Percentiles rank a stretch among this genome's conserved stretches.
These are phyloP conservation scores for Parapsyche elsis DNA, from an alignment of 1,140 invertebrate genomes.

Conservation along the genomic window DNA sequence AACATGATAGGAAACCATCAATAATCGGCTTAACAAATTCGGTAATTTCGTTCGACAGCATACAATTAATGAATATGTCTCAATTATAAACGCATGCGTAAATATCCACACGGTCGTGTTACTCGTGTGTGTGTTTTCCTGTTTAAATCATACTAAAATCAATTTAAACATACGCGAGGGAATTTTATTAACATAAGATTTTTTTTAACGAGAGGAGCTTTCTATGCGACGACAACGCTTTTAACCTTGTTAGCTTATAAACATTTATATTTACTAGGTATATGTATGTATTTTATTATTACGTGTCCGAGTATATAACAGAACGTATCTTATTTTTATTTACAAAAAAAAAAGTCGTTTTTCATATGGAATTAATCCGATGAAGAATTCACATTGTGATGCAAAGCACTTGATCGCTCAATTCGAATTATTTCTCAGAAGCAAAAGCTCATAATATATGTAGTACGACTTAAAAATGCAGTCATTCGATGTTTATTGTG, in stretches of 20 bases:
- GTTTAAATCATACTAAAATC: constrained; percentile 15
- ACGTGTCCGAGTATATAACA: too few relatives aligned
- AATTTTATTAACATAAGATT: constrained; percentile 4
- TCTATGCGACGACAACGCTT: neutral
- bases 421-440: too few relatives aligned
- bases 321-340: neutral
- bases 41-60: constrained; percentile 15
- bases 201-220: neutral
- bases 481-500: too few relatives aligned
- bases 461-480: too few relatives aligned
- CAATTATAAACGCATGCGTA: constrained; percentile 12
- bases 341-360: neutral
- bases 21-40: constrained; percentile 22
- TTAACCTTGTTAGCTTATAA: constrained; percentile 16
- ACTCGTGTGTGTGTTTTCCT: neutral
- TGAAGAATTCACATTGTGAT: neutral
- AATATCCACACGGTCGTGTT: neutral
- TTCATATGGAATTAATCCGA: constrained; percentile 9
- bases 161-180: neutral
- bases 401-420: neutral
- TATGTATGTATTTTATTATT: too few relatives aligned
- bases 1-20: constrained; percentile 17
- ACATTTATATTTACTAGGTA: neutral
- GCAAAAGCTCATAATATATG: too few relatives aligned
- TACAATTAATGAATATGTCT: constrained; percentile 23